Evolutionary conservation across 2,113 vertebrate species (phyloP).

Genomic region (Corythoichthys intestinalis): DNA sequence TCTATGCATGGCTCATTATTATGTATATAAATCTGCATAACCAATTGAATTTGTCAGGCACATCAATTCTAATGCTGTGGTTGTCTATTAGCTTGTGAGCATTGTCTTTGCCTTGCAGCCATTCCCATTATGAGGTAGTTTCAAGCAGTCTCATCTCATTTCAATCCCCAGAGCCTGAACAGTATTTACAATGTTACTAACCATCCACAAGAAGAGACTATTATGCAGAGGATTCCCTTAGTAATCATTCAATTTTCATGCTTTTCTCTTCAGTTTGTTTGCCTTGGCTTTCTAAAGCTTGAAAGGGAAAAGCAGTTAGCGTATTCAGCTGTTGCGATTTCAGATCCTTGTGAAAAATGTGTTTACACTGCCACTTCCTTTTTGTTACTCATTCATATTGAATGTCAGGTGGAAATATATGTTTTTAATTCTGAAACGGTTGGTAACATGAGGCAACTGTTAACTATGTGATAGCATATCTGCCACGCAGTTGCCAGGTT

Average conservation of each 20-base stretch:
- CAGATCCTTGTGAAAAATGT: not conserved
- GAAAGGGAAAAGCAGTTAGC: constrained; percentile 50
- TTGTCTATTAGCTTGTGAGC: constrained; percentile 45
- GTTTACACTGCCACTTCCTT: not conserved
- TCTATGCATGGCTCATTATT: constrained; percentile 25
- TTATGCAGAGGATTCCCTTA: constrained; percentile 57
- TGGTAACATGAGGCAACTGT: not conserved
- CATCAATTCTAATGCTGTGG: constrained; percentile 37
- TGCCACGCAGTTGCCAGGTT: not conserved
- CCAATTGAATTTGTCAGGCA: constrained; percentile 50
- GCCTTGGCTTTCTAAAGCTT: constrained; percentile 42
- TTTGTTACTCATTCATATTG: not conserved
- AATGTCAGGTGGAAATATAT: not conserved
- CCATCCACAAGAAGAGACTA: constrained; percentile 58
- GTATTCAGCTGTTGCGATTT: constrained; percentile 26
- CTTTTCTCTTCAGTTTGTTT: constrained; percentile 45
- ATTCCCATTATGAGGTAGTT: constrained; percentile 30
- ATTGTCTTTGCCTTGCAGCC: constrained; percentile 18
- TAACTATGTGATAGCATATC: not conserved
- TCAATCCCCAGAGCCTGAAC: constrained; percentile 34
- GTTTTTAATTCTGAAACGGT: not conserved
- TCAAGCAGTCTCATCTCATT: constrained; percentile 41
- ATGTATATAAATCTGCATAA: constrained; percentile 39
- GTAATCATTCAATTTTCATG: constrained; percentile 68
- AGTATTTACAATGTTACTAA: constrained; percentile 44